These are phyloP conservation scores for Apodemia zela DNA, from an alignment of 2,888 invertebrate genomes.

Conservation along the genomic window DNA sequence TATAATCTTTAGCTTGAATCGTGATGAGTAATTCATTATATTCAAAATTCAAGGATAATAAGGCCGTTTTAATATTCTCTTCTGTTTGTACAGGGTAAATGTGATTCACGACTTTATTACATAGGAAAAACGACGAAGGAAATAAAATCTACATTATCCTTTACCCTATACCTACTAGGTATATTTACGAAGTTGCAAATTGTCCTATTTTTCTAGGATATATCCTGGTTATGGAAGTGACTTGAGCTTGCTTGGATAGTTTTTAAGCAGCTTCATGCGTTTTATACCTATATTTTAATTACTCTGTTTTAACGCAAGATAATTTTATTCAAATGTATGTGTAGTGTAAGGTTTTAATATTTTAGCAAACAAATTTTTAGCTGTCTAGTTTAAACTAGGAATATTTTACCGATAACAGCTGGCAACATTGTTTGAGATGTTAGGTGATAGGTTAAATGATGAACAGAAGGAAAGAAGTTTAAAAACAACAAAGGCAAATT, in stretches of 20 bases:
- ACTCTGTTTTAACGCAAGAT: no score
- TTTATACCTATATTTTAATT: no score
- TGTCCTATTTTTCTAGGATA: background rate
- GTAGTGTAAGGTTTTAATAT: no score
- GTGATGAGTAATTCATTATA: conserved; percentile 10
- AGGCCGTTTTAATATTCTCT: background rate
- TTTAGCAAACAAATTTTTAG: no score
- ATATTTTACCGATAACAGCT: no score
- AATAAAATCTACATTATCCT: background rate
- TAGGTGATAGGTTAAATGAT: no score
- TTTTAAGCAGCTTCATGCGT: no score
- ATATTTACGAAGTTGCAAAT: background rate
- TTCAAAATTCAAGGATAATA: background rate
- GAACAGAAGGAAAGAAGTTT: no score
- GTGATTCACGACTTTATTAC: background rate
- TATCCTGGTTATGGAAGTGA: background rate
- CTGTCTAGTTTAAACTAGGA: no score
- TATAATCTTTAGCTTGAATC: background rate
- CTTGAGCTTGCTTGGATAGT: background rate
- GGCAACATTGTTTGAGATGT: no score
- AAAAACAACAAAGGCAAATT: no score
- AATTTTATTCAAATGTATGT: no score
- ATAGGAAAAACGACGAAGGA: background rate
- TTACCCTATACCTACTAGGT: background rate
- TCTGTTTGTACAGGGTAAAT: background rate